Evolutionary conservation across 2,113 vertebrate species (phyloP), one percentile per base, ranked within the genome.

Genomic region (Oreotrochilus melanogaster): DNA sequence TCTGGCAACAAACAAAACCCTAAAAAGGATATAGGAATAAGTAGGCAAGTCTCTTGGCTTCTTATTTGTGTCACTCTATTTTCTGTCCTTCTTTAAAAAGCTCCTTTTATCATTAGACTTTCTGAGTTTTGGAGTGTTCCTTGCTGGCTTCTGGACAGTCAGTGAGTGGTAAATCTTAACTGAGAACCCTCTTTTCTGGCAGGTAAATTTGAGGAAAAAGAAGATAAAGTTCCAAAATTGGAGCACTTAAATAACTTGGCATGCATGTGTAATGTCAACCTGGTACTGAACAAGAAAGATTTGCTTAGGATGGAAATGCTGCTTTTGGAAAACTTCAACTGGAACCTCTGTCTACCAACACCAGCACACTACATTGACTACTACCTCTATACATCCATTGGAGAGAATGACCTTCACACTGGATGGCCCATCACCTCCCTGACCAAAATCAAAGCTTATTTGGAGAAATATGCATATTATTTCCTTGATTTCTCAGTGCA

Each of bases 361-460:
- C 98, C 99, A 0, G 99, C 99, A n/a, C 99, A 99, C 97, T 99
- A 99, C 94, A 98, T 99, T n/a, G 99, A 99, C 98, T 99, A 99
- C 98, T 99, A 99, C 98, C 99, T 99, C 97, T 95, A 94, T 27
- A 98, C 97, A 57, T 98, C 99, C 1, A 71, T 98, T 94, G 98
- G 98, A n/a, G 98, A 98, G 87, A 98, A 97, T 6, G 99, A 99
- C 97, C 98, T 99, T 57, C 98, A 98, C 97, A 98, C 98, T 4
- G 97, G 98, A 97, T 99, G 99, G 99, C 98, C 99, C 0, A 92
- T 98, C 70, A 92, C 98, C 81, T 99, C 98, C 27, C 88, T 98
- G 84, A 97, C 98, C 48, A 98, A 99, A 97, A 98, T 98, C 97
- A 99, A 98, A 98, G 97, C 97, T 60, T 98, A 98, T 92, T 98